Base-by-base conservation (phyloP, 1,140 invertebrate species). In the Oppia nitens region DNA sequence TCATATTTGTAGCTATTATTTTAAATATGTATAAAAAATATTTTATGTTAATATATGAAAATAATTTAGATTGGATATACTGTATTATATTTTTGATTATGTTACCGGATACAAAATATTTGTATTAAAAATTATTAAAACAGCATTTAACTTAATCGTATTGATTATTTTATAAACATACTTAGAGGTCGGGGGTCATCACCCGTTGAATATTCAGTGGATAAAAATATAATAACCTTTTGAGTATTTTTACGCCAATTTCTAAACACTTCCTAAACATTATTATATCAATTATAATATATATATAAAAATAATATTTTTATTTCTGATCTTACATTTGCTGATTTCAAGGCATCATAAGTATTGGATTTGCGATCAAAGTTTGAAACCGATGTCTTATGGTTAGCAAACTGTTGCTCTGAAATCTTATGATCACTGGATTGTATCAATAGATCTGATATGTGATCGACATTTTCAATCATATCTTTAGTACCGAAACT, bases 131-230 rank as follows among this genome's bases (percentile, higher is more conserved):
- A n/a, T n/a, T n/a, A n/a, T n/a, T n/a, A n/a, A n/a, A n/a, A n/a
- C n/a, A n/a, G n/a, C n/a, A n/a, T n/a, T n/a, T n/a, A n/a, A n/a
- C n/a, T n/a, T n/a, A n/a, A n/a, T n/a, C n/a, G n/a, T n/a, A n/a
- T n/a, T n/a, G n/a, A n/a, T n/a, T n/a, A n/a, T n/a, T n/a, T n/a
- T n/a, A n/a, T n/a, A n/a, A n/a, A n/a, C n/a, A 9, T 40, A 40
- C 32, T 17, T 17, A 40, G 17, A 9, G 32, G 32, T 40, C 32
- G 32, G 6, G 32, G 32, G 32, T 40, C 32, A 17, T 9, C 32
- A 40, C 32, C 32, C 79, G 83, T 84, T 23, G 81, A 83, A 66
- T 81, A 84, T 9, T 82, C 82, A 67, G 83, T 82, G 1, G 82
- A 83, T 51, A 84, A 76, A 0, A 84, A 67, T 64, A 83, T 82